Percentiles rank a stretch among this genome's conserved stretches.
These are phyloP conservation scores for Poicephalus meyeri DNA, from an alignment of 2,113 vertebrate species.

Conservation along the genomic window DNA sequence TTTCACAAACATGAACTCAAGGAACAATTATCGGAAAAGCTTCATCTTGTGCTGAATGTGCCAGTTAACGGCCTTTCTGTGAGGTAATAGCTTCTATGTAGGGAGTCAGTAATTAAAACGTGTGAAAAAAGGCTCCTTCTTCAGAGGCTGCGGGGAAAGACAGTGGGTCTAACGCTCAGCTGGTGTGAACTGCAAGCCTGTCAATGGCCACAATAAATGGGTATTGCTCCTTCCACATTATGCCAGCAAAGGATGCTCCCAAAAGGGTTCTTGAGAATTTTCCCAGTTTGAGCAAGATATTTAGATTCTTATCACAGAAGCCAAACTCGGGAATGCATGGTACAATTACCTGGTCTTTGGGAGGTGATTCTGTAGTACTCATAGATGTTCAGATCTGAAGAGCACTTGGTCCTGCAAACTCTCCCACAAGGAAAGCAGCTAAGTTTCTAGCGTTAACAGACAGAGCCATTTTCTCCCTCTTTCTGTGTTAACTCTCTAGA, in stretches of 20 bases:
- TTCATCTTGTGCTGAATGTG: background rate
- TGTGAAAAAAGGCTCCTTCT: constrained; percentile 34
- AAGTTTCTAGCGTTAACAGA: background rate
- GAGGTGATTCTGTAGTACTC: background rate
- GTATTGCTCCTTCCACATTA: background rate
- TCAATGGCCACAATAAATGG: background rate
- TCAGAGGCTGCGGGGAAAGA: background rate
- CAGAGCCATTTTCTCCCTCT: background rate
- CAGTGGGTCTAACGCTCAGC: background rate
- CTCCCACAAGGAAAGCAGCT: background rate
- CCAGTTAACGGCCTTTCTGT: constrained; percentile 12
- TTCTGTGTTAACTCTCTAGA: background rate
- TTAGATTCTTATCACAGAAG: background rate
- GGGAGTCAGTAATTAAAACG: constrained; percentile 57
- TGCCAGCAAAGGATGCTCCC: background rate
- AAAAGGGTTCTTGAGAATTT: background rate
- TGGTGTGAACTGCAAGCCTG: background rate
- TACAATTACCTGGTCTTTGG: background rate
- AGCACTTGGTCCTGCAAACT: background rate
- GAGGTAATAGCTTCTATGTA: constrained; percentile 34
- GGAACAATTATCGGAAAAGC: constrained; percentile 45
- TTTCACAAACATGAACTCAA: constrained; percentile 46
- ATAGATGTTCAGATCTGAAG: background rate
- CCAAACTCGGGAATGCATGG: background rate
- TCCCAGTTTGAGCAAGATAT: background rate